Base-by-base conservation (phyloP, 2,888 invertebrate genomes). In the Caenorhabditis sulstoni region DNA sequence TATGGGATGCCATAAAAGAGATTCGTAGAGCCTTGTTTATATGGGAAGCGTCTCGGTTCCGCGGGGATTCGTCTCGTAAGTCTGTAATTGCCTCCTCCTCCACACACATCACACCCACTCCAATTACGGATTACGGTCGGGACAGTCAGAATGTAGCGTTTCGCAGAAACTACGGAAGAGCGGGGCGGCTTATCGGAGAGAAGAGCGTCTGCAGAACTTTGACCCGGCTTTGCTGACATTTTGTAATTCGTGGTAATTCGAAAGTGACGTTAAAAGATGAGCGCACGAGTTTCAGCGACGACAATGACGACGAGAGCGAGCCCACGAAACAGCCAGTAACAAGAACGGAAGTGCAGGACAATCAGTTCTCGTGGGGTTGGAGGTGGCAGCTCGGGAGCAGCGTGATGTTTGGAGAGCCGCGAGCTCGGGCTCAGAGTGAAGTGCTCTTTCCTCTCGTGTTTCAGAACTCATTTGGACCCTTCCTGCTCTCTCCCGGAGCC, bases 211-310 rank as follows among this genome's bases (percentile, higher is more conserved):
- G 39, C 39, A 57, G 16, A 45, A 55, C 70, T 55, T 61, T 70
- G 50, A 20, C 55, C 62, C 52, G 37, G 41, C 45, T 67, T 70
- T 62, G 62, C 62, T 62, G 62, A 70, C 70, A 62, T 70, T 61
- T 62, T 45, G 62, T 53, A 62, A 67, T 5, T 29, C 29, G 29
- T 3, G n/a, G n/a, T n/a, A n/a, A n/a, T n/a, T n/a, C n/a, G n/a
- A n/a, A n/a, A 3, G 50, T 70, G 61, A 62, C 62, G 70, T 62
- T 49, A 37, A 23, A 37, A 57, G 59, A 23, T 29, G 29, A 7
- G 29, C 29, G 29, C 29, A 29, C 29, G 29, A 29, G 29, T 29
- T 29, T 29, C 29, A 29, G 29, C 3, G 29, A 29, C 4, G 3
- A 7, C 7, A 7, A 29, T 7, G 29, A 29, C n/a, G 7, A 29